phyloP scores from a whole-genome alignment of 2,113 vertebrate genomes.

The Galemys pyrenaicus region DNA sequence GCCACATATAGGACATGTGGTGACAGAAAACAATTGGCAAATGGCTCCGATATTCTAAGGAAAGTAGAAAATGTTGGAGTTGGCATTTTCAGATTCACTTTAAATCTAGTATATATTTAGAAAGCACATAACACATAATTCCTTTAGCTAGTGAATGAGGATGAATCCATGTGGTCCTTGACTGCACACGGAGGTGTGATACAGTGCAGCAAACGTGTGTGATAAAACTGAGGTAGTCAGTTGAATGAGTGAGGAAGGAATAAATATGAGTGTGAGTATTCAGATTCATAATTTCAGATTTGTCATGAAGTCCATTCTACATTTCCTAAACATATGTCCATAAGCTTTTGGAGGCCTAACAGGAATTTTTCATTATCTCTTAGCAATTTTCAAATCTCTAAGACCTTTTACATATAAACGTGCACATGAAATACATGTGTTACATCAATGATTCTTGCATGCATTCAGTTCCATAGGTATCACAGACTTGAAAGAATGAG shows the following conservation, averaged over 20 bases:
- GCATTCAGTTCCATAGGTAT: neutral
- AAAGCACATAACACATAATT: neutral
- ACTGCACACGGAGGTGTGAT: neutral
- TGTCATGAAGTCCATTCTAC: neutral
- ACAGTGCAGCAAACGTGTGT: rapidly evolving
- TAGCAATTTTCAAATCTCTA: no score
- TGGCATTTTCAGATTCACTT: neutral
- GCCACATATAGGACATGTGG: rapidly evolving
- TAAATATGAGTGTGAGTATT: neutral
- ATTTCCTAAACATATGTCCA: neutral
- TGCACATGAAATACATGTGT: neutral
- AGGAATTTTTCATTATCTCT: neutral
- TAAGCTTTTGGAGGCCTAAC: neutral
- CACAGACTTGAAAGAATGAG: neutral
- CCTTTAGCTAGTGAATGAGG: neutral
- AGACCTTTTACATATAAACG: neutral
- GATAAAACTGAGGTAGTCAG: neutral
- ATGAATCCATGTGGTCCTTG: neutral
- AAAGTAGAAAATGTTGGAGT: neutral
- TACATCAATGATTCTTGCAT: neutral
- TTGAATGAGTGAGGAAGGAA: neutral
- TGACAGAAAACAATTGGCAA: neutral
- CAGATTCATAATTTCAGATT: neutral
- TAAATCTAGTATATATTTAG: neutral
- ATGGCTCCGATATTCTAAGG: neutral